phyloP scores from a whole-genome alignment of 2,888 invertebrate species.

The Tetanocera ferruginea region DNA sequence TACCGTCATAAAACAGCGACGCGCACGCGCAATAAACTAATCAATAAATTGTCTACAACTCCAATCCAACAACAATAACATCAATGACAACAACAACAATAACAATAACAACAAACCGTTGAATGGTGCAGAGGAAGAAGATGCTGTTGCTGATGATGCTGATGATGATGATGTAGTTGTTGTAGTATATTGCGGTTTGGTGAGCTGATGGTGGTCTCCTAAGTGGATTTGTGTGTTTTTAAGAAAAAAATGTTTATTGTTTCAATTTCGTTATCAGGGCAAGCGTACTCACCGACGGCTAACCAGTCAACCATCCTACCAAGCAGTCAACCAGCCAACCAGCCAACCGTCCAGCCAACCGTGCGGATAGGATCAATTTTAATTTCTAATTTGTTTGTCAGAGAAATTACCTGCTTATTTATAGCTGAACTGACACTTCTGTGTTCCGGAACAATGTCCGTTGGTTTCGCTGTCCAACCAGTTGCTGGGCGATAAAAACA shows the following conservation, averaged over 20 bases:
- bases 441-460: constrained; percentile 53
- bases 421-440: constrained; percentile 57
- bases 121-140: constrained; percentile 14
- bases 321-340: constrained; percentile 10
- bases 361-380: constrained; percentile 55
- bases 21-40: constrained; percentile 66
- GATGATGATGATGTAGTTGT: constrained; percentile 38
- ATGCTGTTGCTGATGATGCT: constrained; percentile 35
- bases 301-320: constrained; percentile 6
- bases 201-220: constrained; percentile 53
- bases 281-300: constrained; percentile 18
- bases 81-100: constrained; percentile 33
- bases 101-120: constrained; percentile 30
- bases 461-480: neutral
- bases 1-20: constrained; percentile 47
- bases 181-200: constrained; percentile 39
- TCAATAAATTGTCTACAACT: constrained; percentile 65
- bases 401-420: constrained; percentile 54
- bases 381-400: constrained; percentile 60
- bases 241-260: constrained; percentile 66
- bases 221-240: constrained; percentile 69
- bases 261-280: constrained; percentile 68
- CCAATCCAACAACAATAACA: constrained; percentile 42
- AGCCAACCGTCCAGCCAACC: constrained; percentile 14
- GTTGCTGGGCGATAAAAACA: constrained; percentile 15